Evolutionary conservation across 2,888 invertebrate species (phyloP).

Genomic region (Keiferia lycopersicella): DNA sequence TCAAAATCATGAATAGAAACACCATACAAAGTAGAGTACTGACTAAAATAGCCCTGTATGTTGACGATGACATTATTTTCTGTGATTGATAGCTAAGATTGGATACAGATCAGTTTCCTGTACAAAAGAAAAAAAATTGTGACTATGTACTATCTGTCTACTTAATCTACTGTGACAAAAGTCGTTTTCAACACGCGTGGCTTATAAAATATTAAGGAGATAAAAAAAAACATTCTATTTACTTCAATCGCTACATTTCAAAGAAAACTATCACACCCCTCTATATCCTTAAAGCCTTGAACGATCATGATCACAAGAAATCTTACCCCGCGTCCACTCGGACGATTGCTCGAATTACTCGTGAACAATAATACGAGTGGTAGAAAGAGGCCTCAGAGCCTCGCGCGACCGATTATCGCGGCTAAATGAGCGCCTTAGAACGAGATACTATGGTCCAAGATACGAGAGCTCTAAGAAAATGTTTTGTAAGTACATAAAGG

Average conservation of each 20-base stretch:
- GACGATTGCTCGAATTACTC: constrained; percentile 61
- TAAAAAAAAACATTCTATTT: neutral
- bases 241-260: neutral
- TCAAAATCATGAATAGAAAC: too few relatives aligned
- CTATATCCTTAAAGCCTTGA: neutral
- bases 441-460: constrained; percentile 40
- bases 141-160: too few relatives aligned
- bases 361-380: constrained; percentile 59
- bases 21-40: too few relatives aligned
- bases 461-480: constrained; percentile 23
- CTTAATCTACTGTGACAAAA: too few relatives aligned
- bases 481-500: too few relatives aligned
- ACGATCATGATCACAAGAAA: constrained; percentile 1
- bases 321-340: constrained; percentile 35
- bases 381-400: constrained; percentile 37
- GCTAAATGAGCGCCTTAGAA: constrained; percentile 74
- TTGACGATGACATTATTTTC: neutral
- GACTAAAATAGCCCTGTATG: too few relatives aligned
- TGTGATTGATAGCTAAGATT: too few relatives aligned
- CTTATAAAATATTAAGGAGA: too few relatives aligned
- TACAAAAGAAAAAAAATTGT: too few relatives aligned
- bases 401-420: constrained; percentile 66
- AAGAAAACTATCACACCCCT: neutral
- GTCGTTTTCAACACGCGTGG: too few relatives aligned
- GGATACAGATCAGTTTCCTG: too few relatives aligned